A percentile compares a stretch with the other conserved stretches of the same genome.
These are phyloP conservation scores for Oryzias woworae DNA, from an alignment of 2,113 vertebrate genomes.

Conservation along the genomic window DNA sequence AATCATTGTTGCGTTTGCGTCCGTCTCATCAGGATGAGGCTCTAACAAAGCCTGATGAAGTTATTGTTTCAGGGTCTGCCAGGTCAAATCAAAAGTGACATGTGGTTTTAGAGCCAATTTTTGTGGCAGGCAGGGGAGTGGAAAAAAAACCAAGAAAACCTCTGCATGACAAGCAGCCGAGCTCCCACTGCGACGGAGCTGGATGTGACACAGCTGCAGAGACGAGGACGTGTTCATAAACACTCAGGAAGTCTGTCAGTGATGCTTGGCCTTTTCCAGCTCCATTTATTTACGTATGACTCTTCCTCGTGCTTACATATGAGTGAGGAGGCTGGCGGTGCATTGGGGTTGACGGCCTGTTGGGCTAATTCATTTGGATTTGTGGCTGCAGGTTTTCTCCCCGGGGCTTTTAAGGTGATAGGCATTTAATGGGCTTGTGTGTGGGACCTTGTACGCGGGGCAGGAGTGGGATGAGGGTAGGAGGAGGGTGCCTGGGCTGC, in stretches of 20 bases:
- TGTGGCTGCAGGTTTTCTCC: constrained; percentile 20
- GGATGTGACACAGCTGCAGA: constrained; percentile 28
- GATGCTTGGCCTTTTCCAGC: constrained; percentile 58
- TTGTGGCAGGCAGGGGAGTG: constrained; percentile 5
- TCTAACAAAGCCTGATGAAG: constrained; percentile 69
- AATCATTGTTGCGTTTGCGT: constrained; percentile 66
- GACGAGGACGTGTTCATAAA: constrained; percentile 16
- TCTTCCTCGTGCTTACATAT: constrained; percentile 12
- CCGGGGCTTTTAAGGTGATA: constrained; percentile 43
- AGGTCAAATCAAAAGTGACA: constrained; percentile 72
- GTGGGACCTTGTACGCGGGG: constrained; percentile 2
- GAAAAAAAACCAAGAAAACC: constrained; percentile 7
- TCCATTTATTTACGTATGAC: constrained; percentile 41
- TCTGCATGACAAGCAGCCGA: constrained; percentile 60
- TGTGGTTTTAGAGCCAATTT: constrained; percentile 62
- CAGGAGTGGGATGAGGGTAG: constrained; percentile 1
- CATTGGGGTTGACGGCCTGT: constrained; percentile 31
- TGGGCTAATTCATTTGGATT: constrained; percentile 33
- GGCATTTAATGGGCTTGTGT: constrained; percentile 32
- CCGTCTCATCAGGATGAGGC: constrained; percentile 58
- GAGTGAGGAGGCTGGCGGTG: constrained; percentile 12
- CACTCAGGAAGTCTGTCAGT: constrained; percentile 56
- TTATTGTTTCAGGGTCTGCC: constrained; percentile 69
- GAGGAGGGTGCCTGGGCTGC: background rate
- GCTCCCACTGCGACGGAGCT: constrained; percentile 46